Conservation (phyloP, 2,113 vertebrate species). For the Trichomycterus rosablanca region DNA sequence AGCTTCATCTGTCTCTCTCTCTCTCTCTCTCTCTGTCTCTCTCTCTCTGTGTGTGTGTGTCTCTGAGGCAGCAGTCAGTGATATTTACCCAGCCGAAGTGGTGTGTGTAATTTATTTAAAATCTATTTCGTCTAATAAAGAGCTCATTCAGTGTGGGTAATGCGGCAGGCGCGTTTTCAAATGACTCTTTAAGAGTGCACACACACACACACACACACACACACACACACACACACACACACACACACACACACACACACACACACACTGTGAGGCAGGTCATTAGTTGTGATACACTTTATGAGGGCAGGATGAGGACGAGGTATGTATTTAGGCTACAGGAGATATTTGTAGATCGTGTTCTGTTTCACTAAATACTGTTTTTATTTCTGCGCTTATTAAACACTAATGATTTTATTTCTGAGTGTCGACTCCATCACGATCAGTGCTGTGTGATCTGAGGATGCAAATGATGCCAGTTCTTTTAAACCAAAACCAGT, state of each 20-base stretch:
- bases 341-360: background rate
- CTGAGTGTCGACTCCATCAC: no score
- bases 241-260: constrained; percentile 48
- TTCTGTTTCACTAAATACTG: constrained; percentile 10
- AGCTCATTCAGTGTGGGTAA: constrained; percentile 86
- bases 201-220: constrained; percentile 7
- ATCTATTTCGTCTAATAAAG: constrained; percentile 99
- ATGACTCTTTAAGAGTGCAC: constrained; percentile 82
- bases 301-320: constrained; percentile 8
- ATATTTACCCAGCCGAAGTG: constrained; percentile 99
- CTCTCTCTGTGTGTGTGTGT: background rate
- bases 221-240: constrained; percentile 42
- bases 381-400: constrained; percentile 10
- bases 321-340: background rate
- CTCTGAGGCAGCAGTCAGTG: constrained; percentile 51
- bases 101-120: constrained; percentile 99
- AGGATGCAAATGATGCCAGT: no score
- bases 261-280: constrained; percentile 1
- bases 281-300: constrained; percentile 21
- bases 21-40: constrained; percentile 28
- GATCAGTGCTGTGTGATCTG: no score
- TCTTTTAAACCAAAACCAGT: no score
- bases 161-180: constrained; percentile 86
- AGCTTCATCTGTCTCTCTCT: constrained; percentile 66
- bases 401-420: constrained; percentile 12